A percentile compares a stretch with the other conserved stretches of the same genome.
These are phyloP conservation scores for Labeo rohita DNA, from an alignment of 2,113 vertebrate genomes.

Conservation along the genomic window DNA sequence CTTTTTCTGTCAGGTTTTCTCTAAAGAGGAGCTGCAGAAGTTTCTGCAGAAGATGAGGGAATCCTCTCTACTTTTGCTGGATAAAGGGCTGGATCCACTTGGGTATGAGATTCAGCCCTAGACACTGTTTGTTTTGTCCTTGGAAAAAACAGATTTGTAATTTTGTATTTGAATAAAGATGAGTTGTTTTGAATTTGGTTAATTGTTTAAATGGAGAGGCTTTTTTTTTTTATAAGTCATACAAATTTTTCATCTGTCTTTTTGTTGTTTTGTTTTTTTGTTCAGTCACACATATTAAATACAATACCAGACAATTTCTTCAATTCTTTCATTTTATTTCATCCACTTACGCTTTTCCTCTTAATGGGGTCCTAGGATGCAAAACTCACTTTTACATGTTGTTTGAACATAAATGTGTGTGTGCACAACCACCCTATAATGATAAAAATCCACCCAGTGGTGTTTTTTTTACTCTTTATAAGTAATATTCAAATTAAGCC, in stretches of 20 bases:
- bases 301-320: not conserved
- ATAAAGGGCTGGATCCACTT: conserved; percentile 85
- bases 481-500: too few species aligned
- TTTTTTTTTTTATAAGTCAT: not conserved
- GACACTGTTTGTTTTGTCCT: not conserved
- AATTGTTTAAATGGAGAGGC: not conserved
- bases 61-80: conserved; percentile 84
- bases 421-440: too few species aligned
- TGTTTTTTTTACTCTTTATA: too few species aligned
- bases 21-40: conserved; percentile 84
- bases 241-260: not conserved
- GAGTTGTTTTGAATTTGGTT: not conserved
- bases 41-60: conserved; percentile 84
- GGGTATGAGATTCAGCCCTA: conserved; percentile 85
- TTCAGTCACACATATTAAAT: not conserved
- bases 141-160: not conserved
- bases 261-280: not conserved
- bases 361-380: too few species aligned
- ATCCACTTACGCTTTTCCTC: not conserved
- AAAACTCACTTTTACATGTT: too few species aligned
- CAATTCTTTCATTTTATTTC: not conserved
- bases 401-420: too few species aligned
- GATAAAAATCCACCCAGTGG: too few species aligned
- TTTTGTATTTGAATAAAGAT: conserved; percentile 54
- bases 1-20: conserved; percentile 79